Evolutionary conservation across 92 coral and sea anemone species (phyloP), one percentile per base, ranked within the genome.

Genomic region (Palythoa caribaeorum): DNA sequence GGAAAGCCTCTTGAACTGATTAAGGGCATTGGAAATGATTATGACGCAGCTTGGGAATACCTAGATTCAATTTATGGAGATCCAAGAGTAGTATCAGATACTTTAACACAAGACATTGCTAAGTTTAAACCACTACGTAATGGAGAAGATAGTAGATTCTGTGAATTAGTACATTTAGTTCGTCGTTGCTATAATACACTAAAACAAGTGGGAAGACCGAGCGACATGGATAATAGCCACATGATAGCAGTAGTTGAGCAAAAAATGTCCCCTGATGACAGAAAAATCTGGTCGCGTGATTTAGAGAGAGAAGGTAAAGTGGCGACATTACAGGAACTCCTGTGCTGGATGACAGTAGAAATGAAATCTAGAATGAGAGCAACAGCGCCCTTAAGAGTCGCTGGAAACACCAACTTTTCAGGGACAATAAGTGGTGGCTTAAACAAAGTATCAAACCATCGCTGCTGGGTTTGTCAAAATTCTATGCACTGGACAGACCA

Each of bases 201-300:
- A 21, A 90, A 85, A 73, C 95, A 94, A 74, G 94, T 92, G 12
- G 92, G 84, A 44, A 88, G 81, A 9, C 94, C 91, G 16, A 28
- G 84, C 65, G 94, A 92, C 79, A 90, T 94, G 92, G 90, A 89
- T 76, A 92, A 94, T 55, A 94, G 72, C 79, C 97, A 92, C 44
- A 92, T 92, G 90, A 36, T 94, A 14, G 89, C 95, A 55, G 68
- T 92, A 11, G 88, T 90, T 10, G 95, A 92, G 63, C 89, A 87
- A 77, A 94, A 94, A 84, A 77, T 94, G 94, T 87, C 81, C 62
- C 59, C 19, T 14, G 92, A 94, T 19, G 94, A 94, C 38, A 63
- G 92, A 57, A 92, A 84, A 39, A 93, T 94, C 9, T 90, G 93
- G 94, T 80, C 94, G 5, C 87, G 92, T 13, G 10, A 83, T 16